Evolutionary conservation across 2,888 invertebrate genomes (phyloP), one percentile per base, ranked within the genome.

Genomic region (Chrysolina americana): DNA sequence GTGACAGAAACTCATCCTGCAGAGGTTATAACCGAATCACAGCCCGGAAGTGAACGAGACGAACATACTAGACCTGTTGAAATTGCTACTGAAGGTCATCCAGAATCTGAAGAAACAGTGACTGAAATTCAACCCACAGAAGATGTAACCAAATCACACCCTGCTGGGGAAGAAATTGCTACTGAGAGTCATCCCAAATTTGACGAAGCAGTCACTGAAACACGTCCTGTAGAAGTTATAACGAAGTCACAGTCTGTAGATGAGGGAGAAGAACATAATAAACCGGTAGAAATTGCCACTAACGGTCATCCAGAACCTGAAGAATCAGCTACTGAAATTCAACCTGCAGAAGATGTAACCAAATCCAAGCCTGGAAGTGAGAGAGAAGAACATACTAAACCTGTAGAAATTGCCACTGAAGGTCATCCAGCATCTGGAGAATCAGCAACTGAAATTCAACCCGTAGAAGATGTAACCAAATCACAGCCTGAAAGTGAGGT

Each of bases 211-310:
- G 65, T 65, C 2, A 65, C 65, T 9, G 65, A 65, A 15, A 65
- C n/a, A 8, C 21, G 8, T 47, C 47, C 65, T 23, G 6, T 48
- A 13, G 28, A 66, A 62, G 44, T 28, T 2, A 8, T 63, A 70
- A 70, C 48, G 1, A 21, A 65, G 65, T 47, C 68, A 19, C 41
- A 71, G 62, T 47, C 64, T 56, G 71, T 36, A 71, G 44, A 48
- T 9, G 65, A 69, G 59, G 36, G 41, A 65, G 21, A 41, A 9
- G 36, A 48, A 50, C 28, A n/a, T 23, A 13, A 36, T 48, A 23
- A 13, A 11, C 21, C 23, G 21, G 65, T 13, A 65, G 21, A 0
- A 8, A 28, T 5, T 11, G 13, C 10, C 36, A 28, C 59, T n/a
- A 36, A 59, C 3, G 19, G 2, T 17, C n/a, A 59, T 28, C n/a